phyloP scores from a whole-genome alignment of 1,140 invertebrate genomes.

The Lerema accius region DNA sequence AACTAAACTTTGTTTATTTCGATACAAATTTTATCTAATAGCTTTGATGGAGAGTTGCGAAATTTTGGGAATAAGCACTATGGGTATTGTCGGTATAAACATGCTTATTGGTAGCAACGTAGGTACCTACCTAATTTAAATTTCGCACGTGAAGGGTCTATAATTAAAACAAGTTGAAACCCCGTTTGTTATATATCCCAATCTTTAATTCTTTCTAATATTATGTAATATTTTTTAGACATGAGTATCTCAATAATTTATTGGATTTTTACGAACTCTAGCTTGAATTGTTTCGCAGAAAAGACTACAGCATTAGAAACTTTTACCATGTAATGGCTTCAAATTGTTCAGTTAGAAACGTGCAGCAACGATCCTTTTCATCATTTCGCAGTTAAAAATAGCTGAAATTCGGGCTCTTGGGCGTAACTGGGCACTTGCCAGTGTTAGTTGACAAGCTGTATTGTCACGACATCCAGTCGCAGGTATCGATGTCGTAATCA shows the following conservation, averaged over 20 bases:
- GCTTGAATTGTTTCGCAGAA: too few relatives aligned
- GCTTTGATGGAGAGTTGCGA: neutral
- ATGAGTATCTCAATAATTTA: too few relatives aligned
- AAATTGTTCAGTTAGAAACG: slow-evolving; percentile 13
- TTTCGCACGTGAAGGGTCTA: too few relatives aligned
- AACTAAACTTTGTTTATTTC: slow-evolving; percentile 22
- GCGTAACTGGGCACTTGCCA: slow-evolving; percentile 33
- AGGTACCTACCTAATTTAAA: too few relatives aligned
- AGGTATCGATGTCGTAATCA: slow-evolving; percentile 78
- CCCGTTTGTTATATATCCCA: too few relatives aligned
- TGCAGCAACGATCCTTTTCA: slow-evolving; percentile 17
- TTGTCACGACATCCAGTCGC: slow-evolving; percentile 52
- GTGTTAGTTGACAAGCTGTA: slow-evolving; percentile 62
- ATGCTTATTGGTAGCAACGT: too few relatives aligned
- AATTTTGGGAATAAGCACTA: neutral
- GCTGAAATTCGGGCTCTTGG: slow-evolving; percentile 30
- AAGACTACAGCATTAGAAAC: neutral
- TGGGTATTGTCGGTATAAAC: too few relatives aligned
- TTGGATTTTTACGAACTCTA: too few relatives aligned
- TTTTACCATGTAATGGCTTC: slow-evolving; percentile 7
- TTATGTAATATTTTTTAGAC: too few relatives aligned
- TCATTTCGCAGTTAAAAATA: slow-evolving; percentile 29
- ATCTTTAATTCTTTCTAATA: too few relatives aligned
- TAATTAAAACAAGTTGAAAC: too few relatives aligned
- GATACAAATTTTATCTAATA: slow-evolving; percentile 23